Evolutionary conservation across 2,113 vertebrate genomes (phyloP), one percentile per base, ranked within the genome.

Genomic region (Onychostruthus taczanowskii): DNA sequence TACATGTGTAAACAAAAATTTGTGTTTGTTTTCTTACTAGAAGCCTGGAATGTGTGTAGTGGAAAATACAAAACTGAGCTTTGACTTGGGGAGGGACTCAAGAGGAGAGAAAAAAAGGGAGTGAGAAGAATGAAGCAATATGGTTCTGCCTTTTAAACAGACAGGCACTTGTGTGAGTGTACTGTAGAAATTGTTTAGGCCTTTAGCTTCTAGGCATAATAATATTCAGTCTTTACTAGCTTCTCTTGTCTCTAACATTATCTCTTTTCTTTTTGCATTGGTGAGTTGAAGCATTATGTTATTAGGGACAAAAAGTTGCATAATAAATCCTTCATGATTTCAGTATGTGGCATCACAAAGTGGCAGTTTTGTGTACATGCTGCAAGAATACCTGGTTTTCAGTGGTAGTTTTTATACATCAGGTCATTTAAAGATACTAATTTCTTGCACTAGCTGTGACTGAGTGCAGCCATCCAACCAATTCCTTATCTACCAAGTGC

Each of bases 101-200:
- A 46, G 49, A 68, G 11, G 16, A 68, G 19, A 21, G 69, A 59
- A 41, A n/a, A 56, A 74, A 63, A 59, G 19, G 17, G 31, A 43
- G 10, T 37, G 63, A 69, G 23, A 69, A 74, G 14, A 82, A 28
- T 3, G 62, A 84, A 78, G 43, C 14, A 24, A 4, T 58, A 24
- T 30, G 18, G 10, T 70, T 81, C 47, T 89, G n/a, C 20, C 28
- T 66, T 87, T 74, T 50, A 69, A 21, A 70, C 6, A 75, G 27
- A 8, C 22, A 14, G n/a, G 7, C 11, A 27, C 11, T 4, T 6
- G 3, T 23, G 20, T 44, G 26, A 72, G 53, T 0, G 0, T 26
- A 20, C 9, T 59, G 5, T 58, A 39, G 43, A 53, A 75, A 55
- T 68, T 44, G 16, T 90, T 75, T 67, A 78, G 56, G 35, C 33